phyloP scores from a whole-genome alignment of 1,140 invertebrate species.

The Nephotettix cincticeps region DNA sequence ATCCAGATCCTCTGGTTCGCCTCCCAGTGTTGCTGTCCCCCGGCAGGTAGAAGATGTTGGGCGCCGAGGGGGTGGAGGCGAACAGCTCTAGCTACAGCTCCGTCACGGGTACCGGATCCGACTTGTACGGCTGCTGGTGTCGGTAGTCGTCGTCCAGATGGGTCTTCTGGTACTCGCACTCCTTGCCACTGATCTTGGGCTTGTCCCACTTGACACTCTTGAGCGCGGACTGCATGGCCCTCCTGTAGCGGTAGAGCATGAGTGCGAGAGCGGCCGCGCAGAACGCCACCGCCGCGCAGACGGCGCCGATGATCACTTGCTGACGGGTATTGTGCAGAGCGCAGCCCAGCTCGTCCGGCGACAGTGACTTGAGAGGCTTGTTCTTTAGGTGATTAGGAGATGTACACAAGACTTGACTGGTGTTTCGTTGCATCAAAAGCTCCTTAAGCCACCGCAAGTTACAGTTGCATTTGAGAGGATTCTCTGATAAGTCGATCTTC shows the following conservation, averaged over 20 bases:
- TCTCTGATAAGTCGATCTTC: slow-evolving; percentile 75
- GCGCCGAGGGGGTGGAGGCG: slow-evolving; percentile 62
- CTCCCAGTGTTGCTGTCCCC: slow-evolving; percentile 55
- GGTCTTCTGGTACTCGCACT: slow-evolving; percentile 85
- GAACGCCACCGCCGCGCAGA: slow-evolving; percentile 67
- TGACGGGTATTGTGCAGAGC: slow-evolving; percentile 70
- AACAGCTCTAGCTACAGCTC: slow-evolving; percentile 89
- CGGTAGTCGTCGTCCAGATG: slow-evolving; percentile 72
- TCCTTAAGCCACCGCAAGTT: slow-evolving; percentile 76
- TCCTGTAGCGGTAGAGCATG: slow-evolving; percentile 73
- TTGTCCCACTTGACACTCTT: slow-evolving; percentile 84
- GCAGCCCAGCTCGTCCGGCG: slow-evolving; percentile 76
- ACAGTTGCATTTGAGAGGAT: slow-evolving; percentile 80
- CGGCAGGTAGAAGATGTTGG: slow-evolving; percentile 63
- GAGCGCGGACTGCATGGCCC: slow-evolving; percentile 69
- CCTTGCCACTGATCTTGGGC: slow-evolving; percentile 71
- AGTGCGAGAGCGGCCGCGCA: slow-evolving; percentile 65
- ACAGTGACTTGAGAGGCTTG: slow-evolving; percentile 63
- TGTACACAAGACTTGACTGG: slow-evolving; percentile 71
- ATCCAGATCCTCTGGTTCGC: slow-evolving; percentile 52
- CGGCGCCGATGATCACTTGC: slow-evolving; percentile 72
- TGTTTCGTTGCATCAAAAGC: slow-evolving; percentile 66
- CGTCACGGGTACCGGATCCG: slow-evolving; percentile 77
- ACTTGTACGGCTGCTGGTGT: slow-evolving; percentile 55
- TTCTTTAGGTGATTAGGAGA: slow-evolving; percentile 69